phyloP scores from a whole-genome alignment of 2,888 invertebrate species.

The Erebia epiphron region DNA sequence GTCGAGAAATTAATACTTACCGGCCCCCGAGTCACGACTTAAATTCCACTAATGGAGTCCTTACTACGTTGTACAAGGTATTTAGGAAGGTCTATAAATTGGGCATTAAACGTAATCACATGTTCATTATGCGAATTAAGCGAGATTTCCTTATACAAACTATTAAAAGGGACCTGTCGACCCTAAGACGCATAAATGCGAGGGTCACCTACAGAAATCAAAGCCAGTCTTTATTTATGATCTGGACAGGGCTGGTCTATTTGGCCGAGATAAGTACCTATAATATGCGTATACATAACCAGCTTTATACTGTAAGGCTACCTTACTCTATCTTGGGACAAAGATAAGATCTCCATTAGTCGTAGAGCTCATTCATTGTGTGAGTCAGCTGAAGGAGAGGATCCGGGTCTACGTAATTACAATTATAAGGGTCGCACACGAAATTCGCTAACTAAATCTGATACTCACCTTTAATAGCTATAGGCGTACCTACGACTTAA shows the following conservation, averaged over 20 bases:
- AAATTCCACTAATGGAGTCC: constrained; percentile 42
- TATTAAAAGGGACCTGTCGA: constrained; percentile 73
- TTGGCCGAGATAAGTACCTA: constrained; percentile 70
- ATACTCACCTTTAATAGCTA: constrained; percentile 54
- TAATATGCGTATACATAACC: constrained; percentile 72
- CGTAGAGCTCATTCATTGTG: constrained; percentile 74
- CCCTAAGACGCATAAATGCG: constrained; percentile 62
- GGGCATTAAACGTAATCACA: constrained; percentile 61
- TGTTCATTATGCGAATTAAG: constrained; percentile 73
- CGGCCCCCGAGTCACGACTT: constrained; percentile 29
- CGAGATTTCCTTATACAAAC: constrained; percentile 69
- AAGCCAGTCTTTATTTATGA: constrained; percentile 77
- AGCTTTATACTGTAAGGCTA: constrained; percentile 72
- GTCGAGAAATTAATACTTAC: constrained; percentile 53
- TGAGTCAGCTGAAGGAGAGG: constrained; percentile 60
- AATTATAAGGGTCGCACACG: constrained; percentile 58
- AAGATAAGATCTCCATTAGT: constrained; percentile 79
- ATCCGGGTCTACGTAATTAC: constrained; percentile 60
- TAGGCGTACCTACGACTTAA: constrained; percentile 42
- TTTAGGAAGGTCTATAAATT: constrained; percentile 44
- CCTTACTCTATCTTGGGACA: constrained; percentile 68
- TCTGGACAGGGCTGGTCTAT: constrained; percentile 66
- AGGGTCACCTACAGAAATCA: constrained; percentile 78
- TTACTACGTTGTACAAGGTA: constrained; percentile 45
- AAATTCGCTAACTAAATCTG: constrained; percentile 53